A percentile compares a stretch with the other conserved stretches of the same genome.
Conservation (phyloP, 2,888 invertebrate genomes). For the Pristionchus arcanus region DNA sequence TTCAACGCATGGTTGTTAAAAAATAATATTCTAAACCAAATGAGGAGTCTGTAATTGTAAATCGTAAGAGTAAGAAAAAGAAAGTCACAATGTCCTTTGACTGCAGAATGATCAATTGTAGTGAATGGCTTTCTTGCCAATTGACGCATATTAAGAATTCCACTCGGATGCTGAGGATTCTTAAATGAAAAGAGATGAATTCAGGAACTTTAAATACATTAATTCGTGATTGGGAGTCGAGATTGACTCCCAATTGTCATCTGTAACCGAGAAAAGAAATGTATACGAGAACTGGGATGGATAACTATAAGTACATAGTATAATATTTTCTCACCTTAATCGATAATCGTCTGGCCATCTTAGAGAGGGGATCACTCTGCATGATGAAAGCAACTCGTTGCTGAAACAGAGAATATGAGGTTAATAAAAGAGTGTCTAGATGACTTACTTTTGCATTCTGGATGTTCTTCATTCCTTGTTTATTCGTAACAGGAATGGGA, state of each 20-base stretch:
- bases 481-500: not conserved
- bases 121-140: slow-evolving; percentile 65
- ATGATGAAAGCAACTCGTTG: slow-evolving; percentile 61
- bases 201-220: not conserved
- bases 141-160: slow-evolving; percentile 62
- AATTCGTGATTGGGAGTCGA: not conserved
- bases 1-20: too few relatives aligned
- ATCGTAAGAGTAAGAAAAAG: too few relatives aligned
- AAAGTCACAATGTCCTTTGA: slow-evolving; percentile 55
- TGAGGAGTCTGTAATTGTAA: too few relatives aligned
- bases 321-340: not conserved
- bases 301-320: not conserved
- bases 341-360: slow-evolving; percentile 43
- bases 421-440: not conserved
- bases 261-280: too few relatives aligned
- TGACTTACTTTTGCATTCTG: not conserved
- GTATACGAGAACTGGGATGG: not conserved
- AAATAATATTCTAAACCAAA: too few relatives aligned
- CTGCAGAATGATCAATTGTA: slow-evolving; percentile 63
- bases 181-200: too few relatives aligned
- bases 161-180: slow-evolving; percentile 4
- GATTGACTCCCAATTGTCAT: too few relatives aligned
- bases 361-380: slow-evolving; percentile 37
- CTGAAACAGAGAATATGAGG: not conserved
- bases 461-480: not conserved